phyloP scores from a whole-genome alignment of 2,797 vertebrate genomes.

The Arremon brunneinucha region DNA sequence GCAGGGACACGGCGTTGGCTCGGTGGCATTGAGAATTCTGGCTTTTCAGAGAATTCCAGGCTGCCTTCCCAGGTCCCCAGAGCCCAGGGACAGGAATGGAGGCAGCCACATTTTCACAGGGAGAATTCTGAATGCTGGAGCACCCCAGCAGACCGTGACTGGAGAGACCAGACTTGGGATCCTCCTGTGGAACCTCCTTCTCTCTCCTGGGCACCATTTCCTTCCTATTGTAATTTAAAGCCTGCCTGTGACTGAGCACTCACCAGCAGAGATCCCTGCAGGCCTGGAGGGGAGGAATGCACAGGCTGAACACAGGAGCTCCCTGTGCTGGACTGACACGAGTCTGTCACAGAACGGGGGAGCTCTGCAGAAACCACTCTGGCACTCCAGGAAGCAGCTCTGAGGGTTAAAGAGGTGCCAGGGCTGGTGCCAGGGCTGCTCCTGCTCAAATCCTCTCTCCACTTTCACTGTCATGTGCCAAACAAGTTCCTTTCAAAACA shows the following conservation, averaged over 20 bases:
- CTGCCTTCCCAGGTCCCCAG: neutral
- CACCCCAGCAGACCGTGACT: neutral
- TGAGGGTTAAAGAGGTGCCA: neutral
- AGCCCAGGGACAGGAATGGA: neutral
- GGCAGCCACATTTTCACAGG: neutral
- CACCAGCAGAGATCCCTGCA: neutral
- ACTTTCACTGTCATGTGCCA: rapidly evolving
- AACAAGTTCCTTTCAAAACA: neutral
- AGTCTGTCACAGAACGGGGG: neutral
- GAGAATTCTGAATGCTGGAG: neutral
- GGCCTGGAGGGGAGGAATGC: neutral
- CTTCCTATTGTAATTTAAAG: neutral
- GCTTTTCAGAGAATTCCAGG: neutral
- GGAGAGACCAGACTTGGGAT: neutral
- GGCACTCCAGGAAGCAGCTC: neutral
- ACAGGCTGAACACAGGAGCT: neutral
- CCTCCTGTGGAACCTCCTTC: neutral
- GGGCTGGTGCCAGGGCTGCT: neutral
- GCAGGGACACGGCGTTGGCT: neutral
- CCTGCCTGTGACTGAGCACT: neutral
- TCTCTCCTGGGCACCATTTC: neutral
- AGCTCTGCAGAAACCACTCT: neutral
- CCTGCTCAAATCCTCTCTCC: neutral
- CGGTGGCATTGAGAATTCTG: rapidly evolving
- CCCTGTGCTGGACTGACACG: neutral